Evolutionary conservation across 2,113 vertebrate genomes (phyloP), one percentile per base, ranked within the genome.

Genomic region (Campylomormyrus numenius): DNA sequence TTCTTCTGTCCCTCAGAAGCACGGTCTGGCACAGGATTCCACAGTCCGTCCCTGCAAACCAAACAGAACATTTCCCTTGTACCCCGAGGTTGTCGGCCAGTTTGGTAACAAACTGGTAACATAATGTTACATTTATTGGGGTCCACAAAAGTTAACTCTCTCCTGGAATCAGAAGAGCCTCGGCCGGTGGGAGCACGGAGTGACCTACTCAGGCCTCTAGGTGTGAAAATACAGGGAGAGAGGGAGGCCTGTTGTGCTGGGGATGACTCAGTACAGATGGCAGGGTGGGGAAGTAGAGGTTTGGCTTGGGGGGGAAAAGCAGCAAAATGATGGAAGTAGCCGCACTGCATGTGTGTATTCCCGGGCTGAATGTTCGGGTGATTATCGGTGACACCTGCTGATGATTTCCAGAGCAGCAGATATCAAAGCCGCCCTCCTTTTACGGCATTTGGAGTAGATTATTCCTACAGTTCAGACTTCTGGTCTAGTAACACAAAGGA

Each of bases 301-400:
- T 8, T 42, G 91, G 90, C 93, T 93, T 91, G 90, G 88, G 90
- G 90, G 90, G 88, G 90, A 92, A 92, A 92, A n/a, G 8, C 39
- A 9, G 45, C 42, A 92, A 91, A 93, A 88, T 56, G 85, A 45
- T 46, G 62, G 83, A 91, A 86, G 27, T 84, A 49, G 87, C 56
- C 77, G 70, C 58, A 45, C 85, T 7, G 35, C 80, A 21, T 45
- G 42, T 21, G 2, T 21, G 2, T 84, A 42, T 21, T 84, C 35
- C 39, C 21, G 15, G 45, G 83, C 24, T n/a, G 45, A 46, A 24
- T 9, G 6, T 45, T 48, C 1, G 39, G 83, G 17, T 85, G 39
- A 48, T 85, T 48, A 48, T 85, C 7, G 45, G 45, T 85, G 45
- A 85, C 45, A 42, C 83, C 83, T 85, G 9, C 45, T 85, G 45